Evolutionary conservation across 2,797 vertebrate genomes (phyloP).

Genomic region (Triplophysa yarkandensis): DNA sequence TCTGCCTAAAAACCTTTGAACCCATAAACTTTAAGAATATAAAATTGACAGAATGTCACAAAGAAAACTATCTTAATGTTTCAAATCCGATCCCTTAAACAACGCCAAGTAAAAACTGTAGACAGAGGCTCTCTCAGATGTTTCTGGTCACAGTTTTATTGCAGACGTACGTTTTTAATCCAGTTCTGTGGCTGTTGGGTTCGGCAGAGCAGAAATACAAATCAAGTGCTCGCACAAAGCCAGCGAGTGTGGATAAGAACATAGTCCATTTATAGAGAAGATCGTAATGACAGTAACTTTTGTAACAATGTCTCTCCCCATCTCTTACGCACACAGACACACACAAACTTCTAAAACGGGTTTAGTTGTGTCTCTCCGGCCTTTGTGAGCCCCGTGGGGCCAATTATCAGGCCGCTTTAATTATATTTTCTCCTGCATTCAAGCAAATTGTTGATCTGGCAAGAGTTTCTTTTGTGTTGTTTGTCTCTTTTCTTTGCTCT

Average conservation of each 20-base stretch:
- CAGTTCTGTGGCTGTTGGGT: neutral
- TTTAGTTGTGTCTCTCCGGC: conserved; percentile 76
- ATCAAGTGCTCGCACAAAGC: conserved; percentile 33
- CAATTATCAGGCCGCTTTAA: conserved; percentile 98
- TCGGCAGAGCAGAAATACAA: neutral
- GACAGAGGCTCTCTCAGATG: neutral
- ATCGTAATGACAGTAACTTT: conserved; percentile 25
- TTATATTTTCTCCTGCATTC: conserved; percentile 93
- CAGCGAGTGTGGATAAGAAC: conserved; percentile 5
- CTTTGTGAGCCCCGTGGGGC: conserved; percentile 78
- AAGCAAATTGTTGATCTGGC: conserved; percentile 96
- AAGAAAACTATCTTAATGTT: neutral
- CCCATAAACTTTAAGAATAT: too few relatives aligned
- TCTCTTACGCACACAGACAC: conserved; percentile 62
- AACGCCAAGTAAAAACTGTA: neutral
- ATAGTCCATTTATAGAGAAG: conserved; percentile 16
- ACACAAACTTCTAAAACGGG: conserved; percentile 83
- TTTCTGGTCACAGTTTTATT: neutral
- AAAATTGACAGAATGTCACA: neutral
- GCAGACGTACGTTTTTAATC: neutral
- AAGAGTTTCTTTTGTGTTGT: conserved; percentile 87
- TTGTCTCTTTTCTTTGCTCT: conserved; percentile 79
- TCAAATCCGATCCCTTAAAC: neutral
- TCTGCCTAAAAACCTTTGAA: too few relatives aligned
- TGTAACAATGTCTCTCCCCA: conserved; percentile 56